Evolutionary conservation across 1,140 invertebrate genomes (phyloP).

Genomic region (Elymnias hypermnestra): DNA sequence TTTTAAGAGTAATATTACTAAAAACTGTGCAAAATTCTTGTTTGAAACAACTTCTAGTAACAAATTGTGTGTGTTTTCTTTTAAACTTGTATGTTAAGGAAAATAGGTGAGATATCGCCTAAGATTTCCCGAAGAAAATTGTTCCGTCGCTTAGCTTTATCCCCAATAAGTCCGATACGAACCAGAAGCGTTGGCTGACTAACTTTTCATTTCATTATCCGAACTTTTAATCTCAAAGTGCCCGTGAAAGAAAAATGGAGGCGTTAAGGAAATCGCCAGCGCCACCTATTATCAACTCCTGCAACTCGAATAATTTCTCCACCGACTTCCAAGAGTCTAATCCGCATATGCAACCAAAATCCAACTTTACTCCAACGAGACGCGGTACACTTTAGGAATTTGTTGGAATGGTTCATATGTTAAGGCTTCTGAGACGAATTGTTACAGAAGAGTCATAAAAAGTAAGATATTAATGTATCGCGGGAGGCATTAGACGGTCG

Average conservation of each 20-base stretch:
- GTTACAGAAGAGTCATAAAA: slow-evolving; percentile 75
- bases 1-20: too few species aligned
- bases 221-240: slow-evolving; percentile 76
- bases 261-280: slow-evolving; percentile 73
- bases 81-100: too few species aligned
- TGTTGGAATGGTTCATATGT: slow-evolving; percentile 28
- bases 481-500: slow-evolving; percentile 72
- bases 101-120: too few species aligned
- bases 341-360: not conserved
- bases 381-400: slow-evolving; percentile 16
- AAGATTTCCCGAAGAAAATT: slow-evolving; percentile 7
- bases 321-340: slow-evolving; percentile 12
- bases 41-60: too few species aligned
- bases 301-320: slow-evolving; percentile 50
- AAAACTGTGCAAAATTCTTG: too few species aligned
- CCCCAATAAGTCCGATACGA: slow-evolving; percentile 51
- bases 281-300: slow-evolving; percentile 73
- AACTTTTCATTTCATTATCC: slow-evolving; percentile 74
- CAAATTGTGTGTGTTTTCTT: too few species aligned
- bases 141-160: slow-evolving; percentile 12
- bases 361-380: not conserved
- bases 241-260: slow-evolving; percentile 74
- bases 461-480: slow-evolving; percentile 77
- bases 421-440: slow-evolving; percentile 45
- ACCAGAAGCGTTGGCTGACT: slow-evolving; percentile 32